These are phyloP conservation scores for Sinosuthora webbiana DNA, from an alignment of 2,113 vertebrate genomes.

Conservation along the genomic window DNA sequence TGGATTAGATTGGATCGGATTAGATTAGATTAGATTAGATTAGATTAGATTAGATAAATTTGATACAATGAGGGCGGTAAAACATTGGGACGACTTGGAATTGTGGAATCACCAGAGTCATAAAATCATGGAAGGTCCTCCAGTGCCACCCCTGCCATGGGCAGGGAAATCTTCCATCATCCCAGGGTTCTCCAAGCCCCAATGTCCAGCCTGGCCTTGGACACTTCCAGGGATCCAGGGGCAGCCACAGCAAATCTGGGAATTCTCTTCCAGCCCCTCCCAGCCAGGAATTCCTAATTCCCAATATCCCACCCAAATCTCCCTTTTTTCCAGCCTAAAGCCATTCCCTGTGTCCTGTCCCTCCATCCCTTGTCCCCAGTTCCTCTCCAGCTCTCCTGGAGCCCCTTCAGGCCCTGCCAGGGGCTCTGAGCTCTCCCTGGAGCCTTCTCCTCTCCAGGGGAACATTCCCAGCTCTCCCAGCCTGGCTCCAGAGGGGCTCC, in stretches of 20 bases:
- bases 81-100: not conserved
- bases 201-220: not conserved
- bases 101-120: not conserved
- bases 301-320: accelerated
- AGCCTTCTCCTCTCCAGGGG: not conserved
- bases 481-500: not conserved
- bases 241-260: not conserved
- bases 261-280: not conserved
- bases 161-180: accelerated
- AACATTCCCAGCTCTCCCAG: not conserved
- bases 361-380: not conserved
- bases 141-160: not conserved
- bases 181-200: not conserved
- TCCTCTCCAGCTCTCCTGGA: not conserved
- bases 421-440: not conserved
- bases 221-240: not conserved
- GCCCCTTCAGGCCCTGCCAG: not conserved
- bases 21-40: no score
- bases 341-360: not conserved
- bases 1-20: no score
- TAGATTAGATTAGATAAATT: not conserved
- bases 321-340: accelerated
- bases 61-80: no score
- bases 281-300: not conserved
- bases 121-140: not conserved